Conservation (phyloP, 2,888 invertebrate genomes). For the Sisyra terminalis region DNA sequence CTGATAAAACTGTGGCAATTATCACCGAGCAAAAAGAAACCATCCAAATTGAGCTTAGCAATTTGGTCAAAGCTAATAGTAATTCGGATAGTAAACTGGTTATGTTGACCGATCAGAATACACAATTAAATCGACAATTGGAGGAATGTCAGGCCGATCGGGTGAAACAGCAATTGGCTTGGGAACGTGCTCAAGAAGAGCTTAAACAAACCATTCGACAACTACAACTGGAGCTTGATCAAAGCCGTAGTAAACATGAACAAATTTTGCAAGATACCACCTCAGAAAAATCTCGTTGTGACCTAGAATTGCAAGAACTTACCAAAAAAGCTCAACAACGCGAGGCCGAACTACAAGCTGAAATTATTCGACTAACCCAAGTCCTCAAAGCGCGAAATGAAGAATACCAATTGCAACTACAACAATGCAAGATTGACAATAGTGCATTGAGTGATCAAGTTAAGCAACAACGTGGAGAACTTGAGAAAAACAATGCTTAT, state of each 20-base stretch:
- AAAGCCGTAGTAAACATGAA: not conserved
- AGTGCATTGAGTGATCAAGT: slow-evolving; percentile 32
- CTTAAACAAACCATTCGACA: not conserved
- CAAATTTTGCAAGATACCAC: slow-evolving; percentile 21
- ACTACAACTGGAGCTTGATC: not conserved
- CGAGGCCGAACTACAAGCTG: slow-evolving; percentile 26
- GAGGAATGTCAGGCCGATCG: not conserved
- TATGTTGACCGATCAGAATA: not conserved
- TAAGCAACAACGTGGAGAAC: slow-evolving; percentile 25
- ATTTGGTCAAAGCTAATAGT: not conserved
- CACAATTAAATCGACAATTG: not conserved
- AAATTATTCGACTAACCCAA: slow-evolving; percentile 29
- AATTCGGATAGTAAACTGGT: not conserved
- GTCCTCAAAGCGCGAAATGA: slow-evolving; percentile 30
- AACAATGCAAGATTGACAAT: slow-evolving; percentile 31
- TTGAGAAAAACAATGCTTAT: too few relatives aligned
- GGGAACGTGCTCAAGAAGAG: not conserved
- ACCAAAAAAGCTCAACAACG: slow-evolving; percentile 26
- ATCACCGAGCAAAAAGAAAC: not conserved
- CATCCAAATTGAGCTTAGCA: not conserved
- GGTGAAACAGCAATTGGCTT: not conserved
- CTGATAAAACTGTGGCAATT: slow-evolving; percentile 28
- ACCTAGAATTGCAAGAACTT: slow-evolving; percentile 26
- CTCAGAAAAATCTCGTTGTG: slow-evolving; percentile 29
- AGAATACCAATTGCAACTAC: slow-evolving; percentile 33